Conservation (phyloP, 2,888 invertebrate species). For the Trachelus troglodyta region DNA sequence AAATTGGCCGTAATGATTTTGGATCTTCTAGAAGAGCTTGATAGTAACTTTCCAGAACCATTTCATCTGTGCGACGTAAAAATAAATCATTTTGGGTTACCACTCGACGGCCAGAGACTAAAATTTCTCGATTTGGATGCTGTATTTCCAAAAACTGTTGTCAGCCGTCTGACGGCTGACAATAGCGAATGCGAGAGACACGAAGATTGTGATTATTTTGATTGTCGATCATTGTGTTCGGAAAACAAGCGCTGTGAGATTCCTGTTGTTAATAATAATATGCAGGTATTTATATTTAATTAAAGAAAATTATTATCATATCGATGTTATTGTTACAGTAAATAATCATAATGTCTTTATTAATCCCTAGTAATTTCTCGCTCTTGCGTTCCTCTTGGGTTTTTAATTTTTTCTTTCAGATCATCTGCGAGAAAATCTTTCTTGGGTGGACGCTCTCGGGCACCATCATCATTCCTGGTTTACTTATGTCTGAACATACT, state of each 20-base stretch:
- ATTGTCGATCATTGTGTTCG: constrained; percentile 75
- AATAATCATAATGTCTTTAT: background rate
- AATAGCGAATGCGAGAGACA: constrained; percentile 69
- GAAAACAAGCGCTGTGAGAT: constrained; percentile 69
- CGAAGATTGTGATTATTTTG: constrained; percentile 76
- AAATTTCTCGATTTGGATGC: constrained; percentile 75
- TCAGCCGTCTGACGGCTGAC: constrained; percentile 67
- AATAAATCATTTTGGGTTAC: constrained; percentile 74
- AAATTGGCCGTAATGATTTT: constrained; percentile 72
- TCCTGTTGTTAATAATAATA: constrained; percentile 73
- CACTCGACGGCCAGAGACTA: constrained; percentile 68
- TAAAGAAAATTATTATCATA: background rate
- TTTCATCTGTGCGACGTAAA: constrained; percentile 78
- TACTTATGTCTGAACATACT: constrained; percentile 72
- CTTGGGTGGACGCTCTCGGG: constrained; percentile 74
- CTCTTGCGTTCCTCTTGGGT: background rate
- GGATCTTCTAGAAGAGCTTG: constrained; percentile 72
- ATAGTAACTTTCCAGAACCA: constrained; percentile 71
- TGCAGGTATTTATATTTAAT: constrained; percentile 59
- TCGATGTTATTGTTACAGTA: background rate
- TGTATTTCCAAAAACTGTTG: constrained; percentile 71
- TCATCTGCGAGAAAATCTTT: constrained; percentile 75
- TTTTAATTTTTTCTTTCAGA: constrained; percentile 63
- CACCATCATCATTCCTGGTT: constrained; percentile 72
- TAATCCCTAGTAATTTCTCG: background rate